These are phyloP conservation scores for Pteronotus mesoamericanus DNA, from an alignment of 2,797 vertebrate genomes.

Conservation along the genomic window DNA sequence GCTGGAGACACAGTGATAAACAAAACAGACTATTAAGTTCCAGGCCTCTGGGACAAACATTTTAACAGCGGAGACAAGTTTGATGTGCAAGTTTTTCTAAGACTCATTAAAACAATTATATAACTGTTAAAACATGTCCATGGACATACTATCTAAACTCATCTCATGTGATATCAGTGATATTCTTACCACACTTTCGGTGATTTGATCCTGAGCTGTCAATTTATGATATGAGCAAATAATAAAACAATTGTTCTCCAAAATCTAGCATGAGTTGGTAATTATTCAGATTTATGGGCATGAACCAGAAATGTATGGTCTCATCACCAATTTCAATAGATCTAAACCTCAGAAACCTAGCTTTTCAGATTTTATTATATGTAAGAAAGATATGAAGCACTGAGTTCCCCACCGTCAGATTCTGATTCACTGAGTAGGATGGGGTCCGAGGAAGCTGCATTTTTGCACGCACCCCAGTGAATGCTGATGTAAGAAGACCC, in stretches of 20 bases:
- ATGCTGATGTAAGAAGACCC: neutral
- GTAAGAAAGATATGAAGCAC: neutral
- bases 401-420: neutral
- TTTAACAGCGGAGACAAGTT: constrained; percentile 14
- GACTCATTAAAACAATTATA: constrained; percentile 1
- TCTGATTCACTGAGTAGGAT: neutral
- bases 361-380: neutral
- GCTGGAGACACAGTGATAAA: neutral
- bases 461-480: neutral
- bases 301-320: neutral
- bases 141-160: neutral
- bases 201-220: neutral
- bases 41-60: neutral
- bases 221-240: neutral
- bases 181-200: neutral
- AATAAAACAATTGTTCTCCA: neutral
- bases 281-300: neutral
- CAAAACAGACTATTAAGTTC: constrained; percentile 19
- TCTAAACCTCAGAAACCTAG: neutral
- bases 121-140: neutral
- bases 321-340: neutral
- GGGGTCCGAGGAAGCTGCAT: neutral
- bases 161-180: neutral
- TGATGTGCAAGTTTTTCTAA: neutral
- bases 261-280: neutral